phyloP scores from a whole-genome alignment of 92 coral and sea anemone genomes.

The Chrysogorgia sp. region DNA sequence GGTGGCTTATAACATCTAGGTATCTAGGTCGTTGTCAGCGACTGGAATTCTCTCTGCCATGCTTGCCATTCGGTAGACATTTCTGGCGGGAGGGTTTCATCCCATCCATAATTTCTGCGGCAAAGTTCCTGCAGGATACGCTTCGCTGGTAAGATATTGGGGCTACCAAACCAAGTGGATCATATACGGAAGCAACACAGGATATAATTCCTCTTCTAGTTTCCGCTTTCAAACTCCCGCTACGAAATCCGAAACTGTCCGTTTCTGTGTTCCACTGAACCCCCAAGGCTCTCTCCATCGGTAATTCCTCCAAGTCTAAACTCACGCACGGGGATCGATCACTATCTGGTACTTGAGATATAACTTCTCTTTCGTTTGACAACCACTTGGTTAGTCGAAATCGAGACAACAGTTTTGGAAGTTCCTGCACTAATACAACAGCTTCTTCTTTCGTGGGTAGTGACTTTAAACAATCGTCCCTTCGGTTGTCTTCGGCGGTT shows the following conservation, averaged over 20 bases:
- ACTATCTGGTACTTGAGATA: neutral
- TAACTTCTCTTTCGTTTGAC: constrained; percentile 40
- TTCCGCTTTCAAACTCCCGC: constrained; percentile 12
- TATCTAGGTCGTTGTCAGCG: constrained; percentile 3
- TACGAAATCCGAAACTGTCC: constrained; percentile 41
- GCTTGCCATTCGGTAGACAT: neutral
- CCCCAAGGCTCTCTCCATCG: constrained; percentile 34
- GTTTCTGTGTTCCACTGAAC: constrained; percentile 32
- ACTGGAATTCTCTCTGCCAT: constrained; percentile 11
- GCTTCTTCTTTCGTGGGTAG: constrained; percentile 31
- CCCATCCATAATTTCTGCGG: constrained; percentile 16
- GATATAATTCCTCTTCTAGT: constrained; percentile 57
- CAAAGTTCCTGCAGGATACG: constrained; percentile 15
- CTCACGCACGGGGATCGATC: neutral
- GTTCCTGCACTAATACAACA: constrained; percentile 6
- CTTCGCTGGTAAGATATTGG: constrained; percentile 16
- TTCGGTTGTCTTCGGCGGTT: constrained; percentile 34
- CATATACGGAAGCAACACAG: constrained; percentile 36
- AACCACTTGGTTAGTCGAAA: constrained; percentile 49
- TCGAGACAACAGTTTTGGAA: constrained; percentile 30
- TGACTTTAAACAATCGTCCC: constrained; percentile 43
- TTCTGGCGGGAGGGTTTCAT: neutral
- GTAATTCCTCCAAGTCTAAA: constrained; percentile 24
- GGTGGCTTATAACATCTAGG: constrained; percentile 19
- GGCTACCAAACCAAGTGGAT: constrained; percentile 47